phyloP scores from a whole-genome alignment of 92 coral and sea anemone genomes.

The Actinostola sp. region DNA sequence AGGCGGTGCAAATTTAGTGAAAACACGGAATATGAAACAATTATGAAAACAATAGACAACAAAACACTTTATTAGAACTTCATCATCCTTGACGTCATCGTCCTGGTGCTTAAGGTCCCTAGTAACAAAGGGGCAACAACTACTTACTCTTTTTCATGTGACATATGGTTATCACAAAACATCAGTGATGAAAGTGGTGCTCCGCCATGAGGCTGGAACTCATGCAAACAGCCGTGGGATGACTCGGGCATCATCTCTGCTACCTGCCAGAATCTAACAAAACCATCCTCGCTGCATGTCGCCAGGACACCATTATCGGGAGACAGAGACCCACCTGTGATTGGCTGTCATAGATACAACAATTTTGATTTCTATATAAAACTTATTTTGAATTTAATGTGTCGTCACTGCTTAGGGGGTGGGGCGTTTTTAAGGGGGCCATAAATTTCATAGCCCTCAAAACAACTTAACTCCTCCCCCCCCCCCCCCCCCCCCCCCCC shows the following conservation, averaged over 20 bases:
- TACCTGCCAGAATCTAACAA: conserved; percentile 90
- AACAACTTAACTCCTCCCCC: too few relatives aligned
- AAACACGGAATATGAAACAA: too few relatives aligned
- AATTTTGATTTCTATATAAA: not conserved
- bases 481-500: too few relatives aligned
- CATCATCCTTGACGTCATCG: not conserved
- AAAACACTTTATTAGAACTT: too few relatives aligned
- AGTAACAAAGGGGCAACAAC: not conserved
- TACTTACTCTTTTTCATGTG: conserved; percentile 46
- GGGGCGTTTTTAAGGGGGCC: too few relatives aligned
- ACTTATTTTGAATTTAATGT: too few relatives aligned
- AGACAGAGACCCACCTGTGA: conserved; percentile 86
- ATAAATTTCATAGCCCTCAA: too few relatives aligned
- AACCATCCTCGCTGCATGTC: conserved; percentile 96
- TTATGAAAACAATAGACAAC: too few relatives aligned
- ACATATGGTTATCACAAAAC: conserved; percentile 85
- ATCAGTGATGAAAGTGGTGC: conserved; percentile 78
- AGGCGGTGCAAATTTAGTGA: too few relatives aligned
- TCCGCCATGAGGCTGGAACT: conserved; percentile 91
- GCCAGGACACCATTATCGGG: conserved; percentile 96
- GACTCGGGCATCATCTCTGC: conserved; percentile 58
- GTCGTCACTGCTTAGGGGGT: too few relatives aligned
- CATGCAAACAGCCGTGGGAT: conserved; percentile 71
- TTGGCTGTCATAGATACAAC: conserved; percentile 52
- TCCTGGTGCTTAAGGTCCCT: too few relatives aligned